Percentiles rank a stretch among this genome's conserved stretches.
Conservation (phyloP, 2,113 vertebrate species). For the Guaruba guarouba region DNA sequence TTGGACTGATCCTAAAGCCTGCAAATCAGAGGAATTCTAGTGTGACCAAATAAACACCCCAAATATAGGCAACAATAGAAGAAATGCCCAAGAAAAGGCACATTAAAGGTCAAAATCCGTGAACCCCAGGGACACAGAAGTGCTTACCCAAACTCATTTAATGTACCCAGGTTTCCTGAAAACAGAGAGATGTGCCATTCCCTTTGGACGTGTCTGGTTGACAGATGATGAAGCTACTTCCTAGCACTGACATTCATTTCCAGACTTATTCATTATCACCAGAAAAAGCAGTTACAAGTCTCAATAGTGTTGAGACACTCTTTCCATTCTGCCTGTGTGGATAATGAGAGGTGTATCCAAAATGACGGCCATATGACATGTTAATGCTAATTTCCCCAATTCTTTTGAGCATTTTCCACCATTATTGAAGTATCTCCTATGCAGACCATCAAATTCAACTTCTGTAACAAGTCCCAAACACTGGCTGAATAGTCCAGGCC, state of each 20-base stretch:
- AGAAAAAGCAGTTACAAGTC: not conserved
- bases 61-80: not conserved
- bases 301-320: not conserved
- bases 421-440: not conserved
- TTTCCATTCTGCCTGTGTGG: not conserved
- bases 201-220: not conserved
- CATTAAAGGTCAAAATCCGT: not conserved
- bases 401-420: not conserved
- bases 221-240: not conserved
- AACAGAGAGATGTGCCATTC: not conserved
- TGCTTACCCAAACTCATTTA: not conserved
- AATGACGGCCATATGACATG: not conserved
- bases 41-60: not conserved
- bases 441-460: not conserved
- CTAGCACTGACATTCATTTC: not conserved
- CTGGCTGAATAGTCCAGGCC: not conserved
- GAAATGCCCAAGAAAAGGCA: not conserved
- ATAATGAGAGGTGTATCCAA: not conserved
- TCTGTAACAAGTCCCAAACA: not conserved
- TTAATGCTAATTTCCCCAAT: not conserved
- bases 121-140: not conserved
- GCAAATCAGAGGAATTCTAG: not conserved
- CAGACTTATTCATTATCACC: not conserved
- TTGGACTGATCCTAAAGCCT: not conserved
- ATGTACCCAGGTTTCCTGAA: not conserved